A percentile compares a stretch with the other conserved stretches of the same genome.
phyloP scores from a whole-genome alignment of 2,113 vertebrate genomes.

The Saguinus midas region DNA sequence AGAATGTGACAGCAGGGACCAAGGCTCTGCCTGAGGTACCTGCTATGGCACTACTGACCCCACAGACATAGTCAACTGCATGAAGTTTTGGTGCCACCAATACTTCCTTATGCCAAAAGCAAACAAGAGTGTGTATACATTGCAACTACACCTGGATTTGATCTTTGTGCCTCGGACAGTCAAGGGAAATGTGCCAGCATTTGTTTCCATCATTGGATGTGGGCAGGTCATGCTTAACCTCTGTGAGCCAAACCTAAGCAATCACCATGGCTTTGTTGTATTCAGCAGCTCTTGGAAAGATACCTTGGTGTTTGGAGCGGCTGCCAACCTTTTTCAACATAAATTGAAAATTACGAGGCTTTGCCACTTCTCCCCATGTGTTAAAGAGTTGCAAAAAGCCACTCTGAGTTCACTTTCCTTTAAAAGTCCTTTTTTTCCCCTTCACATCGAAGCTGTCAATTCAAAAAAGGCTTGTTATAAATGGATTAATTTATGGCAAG shows the following conservation, averaged over 20 bases:
- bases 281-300: constrained; percentile 39
- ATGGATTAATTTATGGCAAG: constrained; percentile 75
- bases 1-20: neutral
- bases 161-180: neutral
- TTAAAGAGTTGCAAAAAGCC: constrained; percentile 65
- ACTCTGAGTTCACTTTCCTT: constrained; percentile 60
- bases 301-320: neutral
- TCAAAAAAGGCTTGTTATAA: constrained; percentile 68
- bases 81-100: neutral
- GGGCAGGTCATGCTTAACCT: neutral
- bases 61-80: neutral
- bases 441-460: constrained; percentile 64
- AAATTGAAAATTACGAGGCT: constrained; percentile 48
- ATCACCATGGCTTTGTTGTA: neutral
- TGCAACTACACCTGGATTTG: neutral
- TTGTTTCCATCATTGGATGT: neutral
- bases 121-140: neutral
- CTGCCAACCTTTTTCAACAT: constrained; percentile 40
- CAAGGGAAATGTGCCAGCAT: neutral
- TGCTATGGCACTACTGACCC: neutral
- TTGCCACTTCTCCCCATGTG: constrained; percentile 35
- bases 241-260: neutral
- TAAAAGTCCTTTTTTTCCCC: constrained; percentile 57
- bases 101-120: neutral
- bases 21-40: neutral